Evolutionary conservation across 2,888 invertebrate species (phyloP), one percentile per base, ranked within the genome.

Genomic region (Sphaeridia pumilis): DNA sequence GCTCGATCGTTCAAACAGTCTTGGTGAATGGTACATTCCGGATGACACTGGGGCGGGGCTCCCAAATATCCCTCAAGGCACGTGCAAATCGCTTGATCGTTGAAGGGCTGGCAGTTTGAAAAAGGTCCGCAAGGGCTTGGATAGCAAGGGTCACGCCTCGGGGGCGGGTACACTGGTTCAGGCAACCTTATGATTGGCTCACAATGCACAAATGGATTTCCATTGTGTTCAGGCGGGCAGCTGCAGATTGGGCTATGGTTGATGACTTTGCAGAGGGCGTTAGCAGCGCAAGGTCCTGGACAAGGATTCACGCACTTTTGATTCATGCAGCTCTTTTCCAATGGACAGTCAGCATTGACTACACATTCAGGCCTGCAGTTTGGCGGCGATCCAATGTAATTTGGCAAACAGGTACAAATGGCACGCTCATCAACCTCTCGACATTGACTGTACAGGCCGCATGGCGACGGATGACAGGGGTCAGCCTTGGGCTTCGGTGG

Each of bases 231-330:
- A 21, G 75, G 71, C 28, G 81, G 79, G 69, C 89, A 89, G 59
- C 79, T 83, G 67, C 89, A 89, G 61, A 87, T 81, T 2, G 88
- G 87, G 69, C 87, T 87, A 68, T 89, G 88, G 68, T 86, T 84
- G 25, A 86, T 77, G 1, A 87, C 84, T 46, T 80, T 77, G 68
- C 89, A 89, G 36, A 78, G 72, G 0, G 88, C 85, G 54, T 79
- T 79, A 2, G 78, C 70, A 20, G 87, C 88, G 69, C 88, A 88
- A 55, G 83, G 83, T 43, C 84, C 84, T 21, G 80, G 81, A 66
- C 88, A 89, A 45, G 87, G 87, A 70, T 88, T 83, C 57, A 77
- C 77, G 69, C 89, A 89, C 71, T 79, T 84, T 67, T 83, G 81
- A 69, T 81, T 80, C 48, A 83, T 77, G 68, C 90, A 90, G 46